These are phyloP conservation scores for Meda fulgida DNA, from an alignment of 2,797 vertebrate species.

Conservation along the genomic window DNA sequence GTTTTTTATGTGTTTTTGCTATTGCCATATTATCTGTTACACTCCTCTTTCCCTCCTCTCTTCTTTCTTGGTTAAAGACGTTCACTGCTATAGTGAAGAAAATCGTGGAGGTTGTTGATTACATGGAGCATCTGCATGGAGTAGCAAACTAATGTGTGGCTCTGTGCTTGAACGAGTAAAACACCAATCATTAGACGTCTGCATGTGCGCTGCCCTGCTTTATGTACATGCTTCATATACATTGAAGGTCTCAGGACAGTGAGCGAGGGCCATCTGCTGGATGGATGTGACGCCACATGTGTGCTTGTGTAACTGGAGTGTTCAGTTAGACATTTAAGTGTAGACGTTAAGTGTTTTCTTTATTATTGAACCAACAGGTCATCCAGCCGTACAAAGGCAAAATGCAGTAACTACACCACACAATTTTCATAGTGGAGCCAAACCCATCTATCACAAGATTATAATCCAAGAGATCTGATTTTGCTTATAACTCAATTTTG, in stretches of 20 bases:
- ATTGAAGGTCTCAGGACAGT: constrained; percentile 19
- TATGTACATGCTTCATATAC: constrained; percentile 28
- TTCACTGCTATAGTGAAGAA: constrained; percentile 30
- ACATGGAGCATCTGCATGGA: constrained; percentile 28
- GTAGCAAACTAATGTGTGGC: constrained; percentile 8
- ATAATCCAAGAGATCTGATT: background rate
- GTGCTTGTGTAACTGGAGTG: constrained; percentile 25
- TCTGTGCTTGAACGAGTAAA: constrained; percentile 22
- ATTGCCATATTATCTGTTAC: constrained; percentile 8
- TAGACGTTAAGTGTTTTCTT: background rate
- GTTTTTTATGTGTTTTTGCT: constrained; percentile 2
- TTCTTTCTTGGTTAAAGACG: constrained; percentile 13
- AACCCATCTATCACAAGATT: background rate
- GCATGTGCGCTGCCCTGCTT: constrained; percentile 35
- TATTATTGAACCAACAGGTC: background rate
- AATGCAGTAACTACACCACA: background rate
- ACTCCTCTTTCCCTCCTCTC: constrained; percentile 34
- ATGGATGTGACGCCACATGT: constrained; percentile 46
- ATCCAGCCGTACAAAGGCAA: background rate
- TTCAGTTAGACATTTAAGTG: constrained; percentile 4
- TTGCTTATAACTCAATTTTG: background rate
- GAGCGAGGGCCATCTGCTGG: constrained; percentile 19
- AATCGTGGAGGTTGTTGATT: constrained; percentile 15
- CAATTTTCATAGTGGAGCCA: background rate
- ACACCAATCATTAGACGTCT: background rate